Conservation (phyloP, 2,888 invertebrate species). For the Timema podura region DNA sequence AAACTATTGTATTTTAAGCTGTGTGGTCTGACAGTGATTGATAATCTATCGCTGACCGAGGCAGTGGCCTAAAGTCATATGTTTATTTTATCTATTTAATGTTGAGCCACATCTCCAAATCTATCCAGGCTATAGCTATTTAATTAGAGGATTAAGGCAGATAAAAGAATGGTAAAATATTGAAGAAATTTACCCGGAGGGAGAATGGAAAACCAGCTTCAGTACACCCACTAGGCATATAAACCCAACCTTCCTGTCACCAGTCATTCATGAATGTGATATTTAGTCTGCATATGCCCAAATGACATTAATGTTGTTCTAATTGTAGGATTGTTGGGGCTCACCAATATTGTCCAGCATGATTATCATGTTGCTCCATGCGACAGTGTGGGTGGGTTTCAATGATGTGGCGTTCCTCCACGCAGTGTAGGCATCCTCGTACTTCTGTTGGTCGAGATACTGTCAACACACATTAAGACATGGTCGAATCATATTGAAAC, state of each 20-base stretch:
- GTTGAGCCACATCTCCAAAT: no score
- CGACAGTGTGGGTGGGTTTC: slow-evolving; percentile 73
- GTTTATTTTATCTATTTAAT: no score
- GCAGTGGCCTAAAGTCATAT: no score
- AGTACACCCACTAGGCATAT: neutral
- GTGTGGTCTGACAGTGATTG: no score
- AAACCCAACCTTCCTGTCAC: neutral
- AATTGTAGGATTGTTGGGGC: neutral
- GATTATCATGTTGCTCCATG: slow-evolving; percentile 91
- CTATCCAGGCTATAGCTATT: no score
- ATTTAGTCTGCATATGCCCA: no score
- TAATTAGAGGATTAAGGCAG: no score
- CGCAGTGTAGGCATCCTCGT: slow-evolving; percentile 68
- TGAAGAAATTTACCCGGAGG: neutral
- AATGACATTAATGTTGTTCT: no score
- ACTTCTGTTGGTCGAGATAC: slow-evolving; percentile 74
- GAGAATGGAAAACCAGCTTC: neutral
- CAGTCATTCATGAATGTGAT: neutral
- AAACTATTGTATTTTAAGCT: no score
- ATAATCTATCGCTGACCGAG: no score
- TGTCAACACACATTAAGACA: slow-evolving; percentile 42
- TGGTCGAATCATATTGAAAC: slow-evolving; percentile 5
- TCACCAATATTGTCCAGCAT: slow-evolving; percentile 71
- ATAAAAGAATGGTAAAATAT: neutral
- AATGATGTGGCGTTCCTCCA: slow-evolving; percentile 80